Evolutionary conservation across 2,797 vertebrate genomes (phyloP), one percentile per base, ranked within the genome.

Genomic region (Capromys pilorides): DNA sequence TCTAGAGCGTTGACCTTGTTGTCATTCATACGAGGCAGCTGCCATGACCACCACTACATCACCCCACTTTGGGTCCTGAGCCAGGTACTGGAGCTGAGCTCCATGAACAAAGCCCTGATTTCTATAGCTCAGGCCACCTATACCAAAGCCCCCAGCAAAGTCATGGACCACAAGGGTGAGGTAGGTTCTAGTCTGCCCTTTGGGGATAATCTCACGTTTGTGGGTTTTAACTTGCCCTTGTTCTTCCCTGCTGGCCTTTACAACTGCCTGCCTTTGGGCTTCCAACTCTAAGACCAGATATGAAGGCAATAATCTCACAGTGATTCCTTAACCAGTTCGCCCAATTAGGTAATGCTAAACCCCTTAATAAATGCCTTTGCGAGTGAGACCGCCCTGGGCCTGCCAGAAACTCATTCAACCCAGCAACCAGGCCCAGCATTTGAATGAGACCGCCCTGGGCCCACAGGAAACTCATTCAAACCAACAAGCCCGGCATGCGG

Each of bases 291-390:
- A 51, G 24, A 33, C 54, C 41, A 93, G 54, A 64, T 22, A 10
- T 41, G 39, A 88, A 71, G 62, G 39, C 6, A 24, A n/a, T 1
- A 69, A 62, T 6, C 10, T 94, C 59, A 45, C 33, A 67, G 73
- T 28, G 28, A 77, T 26, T 79, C 45, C 67, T 91, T 86, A 57
- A 59, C 6, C 16, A 71, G 75, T 1, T 82, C 39, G 36, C 31
- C 21, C 14, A 39, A 31, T 59, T 77, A 57, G 2, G 2, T 67
- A 64, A 41, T 11, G 21, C 83, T 61, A 90, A 85, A 61, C 33
- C 24, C n/a, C 39, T 83, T 54, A 61, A 90, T 84, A 89, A 90
- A 87, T 69, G 41, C 45, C 45, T 83, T 61, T 39, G 39, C 19
- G 19, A 45, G 45, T 45, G 45, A 45, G 45, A 45, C 45, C 45